Evolutionary conservation across 2,113 vertebrate genomes (phyloP), one percentile per base, ranked within the genome.

Genomic region (Meriones unguiculatus): DNA sequence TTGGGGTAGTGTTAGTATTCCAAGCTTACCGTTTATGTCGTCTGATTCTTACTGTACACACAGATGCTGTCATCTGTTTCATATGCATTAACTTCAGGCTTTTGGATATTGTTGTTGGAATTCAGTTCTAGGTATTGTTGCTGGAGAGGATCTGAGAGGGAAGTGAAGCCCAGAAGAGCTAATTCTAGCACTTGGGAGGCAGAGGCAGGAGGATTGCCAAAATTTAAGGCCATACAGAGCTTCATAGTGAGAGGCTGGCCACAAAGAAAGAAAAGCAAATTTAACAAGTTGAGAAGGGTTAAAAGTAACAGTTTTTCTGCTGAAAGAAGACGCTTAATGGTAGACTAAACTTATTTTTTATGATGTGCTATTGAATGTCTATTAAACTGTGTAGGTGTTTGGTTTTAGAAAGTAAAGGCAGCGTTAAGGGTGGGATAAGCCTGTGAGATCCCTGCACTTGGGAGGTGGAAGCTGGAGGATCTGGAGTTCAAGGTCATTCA

Each of bases 391-490:
- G 65, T 78, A 82, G 64, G 89, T 4, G 32, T n/a, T 91, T 84
- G 75, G 72, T 90, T 94, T 93, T 95, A 92, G 91, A 93, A 94
- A 90, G 77, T 76, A 92, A 90, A 84, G 69, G 65, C 13, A 90
- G 70, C 35, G 9, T 73, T n/a, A n/a, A 72, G 32, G 14, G 52
- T 73, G 70, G 14, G 30, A 2, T 38, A 75, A 57, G n/a, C 24
- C 32, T 57, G 67, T 57, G 65, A 87, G 77, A 80, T 80, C 11
- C 5, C 22, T n/a, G 35, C 67, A 9, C 80, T 64, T 64, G 59
- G n/a, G 59, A 64, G 81, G n/a, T 41, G 38, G 50, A 54, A 35
- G 50, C 32, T 12, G 17, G 41, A 17, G 20, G 9, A 57, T 72
- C 50, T 54, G 86, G 52, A 75, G 69, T 75, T 89, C 69, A 73